Percentiles rank a stretch among this genome's conserved stretches.
Evolutionary conservation across 2,888 invertebrate genomes (phyloP).

Genomic region (Dioctria linearis): DNA sequence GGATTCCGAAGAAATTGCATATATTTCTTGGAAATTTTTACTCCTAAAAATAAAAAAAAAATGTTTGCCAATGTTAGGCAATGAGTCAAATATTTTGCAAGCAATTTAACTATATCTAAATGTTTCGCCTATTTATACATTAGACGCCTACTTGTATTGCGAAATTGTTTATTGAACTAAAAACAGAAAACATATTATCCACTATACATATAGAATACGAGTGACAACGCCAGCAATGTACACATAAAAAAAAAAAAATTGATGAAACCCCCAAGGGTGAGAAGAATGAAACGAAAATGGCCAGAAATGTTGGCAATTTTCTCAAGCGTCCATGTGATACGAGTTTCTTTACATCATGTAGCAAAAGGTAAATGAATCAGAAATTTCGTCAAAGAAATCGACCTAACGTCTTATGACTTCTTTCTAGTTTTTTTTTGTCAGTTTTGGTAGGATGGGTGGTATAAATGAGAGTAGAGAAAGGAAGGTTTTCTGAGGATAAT

Average conservation of each 20-base stretch:
- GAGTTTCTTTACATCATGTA: background rate
- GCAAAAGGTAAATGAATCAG: conserved; percentile 42
- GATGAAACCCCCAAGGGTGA: conserved; percentile 22
- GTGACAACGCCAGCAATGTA: background rate
- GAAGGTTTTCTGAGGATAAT: conserved; percentile 28
- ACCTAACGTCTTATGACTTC: conserved; percentile 46
- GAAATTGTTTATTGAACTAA: background rate
- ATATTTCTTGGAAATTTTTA: too few species aligned
- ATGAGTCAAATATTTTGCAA: background rate
- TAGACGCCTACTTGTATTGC: conserved; percentile 14
- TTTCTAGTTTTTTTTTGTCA: background rate
- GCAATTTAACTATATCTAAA: conserved; percentile 20
- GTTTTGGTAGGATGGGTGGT: too few species aligned
- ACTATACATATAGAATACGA: background rate
- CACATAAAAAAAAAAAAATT: conserved; percentile 6
- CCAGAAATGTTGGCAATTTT: conserved; percentile 18
- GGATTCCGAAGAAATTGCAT: too few species aligned
- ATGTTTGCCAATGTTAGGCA: too few species aligned
- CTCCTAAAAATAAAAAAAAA: too few species aligned
- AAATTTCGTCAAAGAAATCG: conserved; percentile 46
- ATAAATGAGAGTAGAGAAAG: background rate
- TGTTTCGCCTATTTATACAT: background rate
- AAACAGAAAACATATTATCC: conserved; percentile 9
- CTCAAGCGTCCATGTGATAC: conserved; percentile 5
- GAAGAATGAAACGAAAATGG: conserved; percentile 5